Evolutionary conservation across 1,140 invertebrate species (phyloP).

Genomic region (Heterodera carotae): DNA sequence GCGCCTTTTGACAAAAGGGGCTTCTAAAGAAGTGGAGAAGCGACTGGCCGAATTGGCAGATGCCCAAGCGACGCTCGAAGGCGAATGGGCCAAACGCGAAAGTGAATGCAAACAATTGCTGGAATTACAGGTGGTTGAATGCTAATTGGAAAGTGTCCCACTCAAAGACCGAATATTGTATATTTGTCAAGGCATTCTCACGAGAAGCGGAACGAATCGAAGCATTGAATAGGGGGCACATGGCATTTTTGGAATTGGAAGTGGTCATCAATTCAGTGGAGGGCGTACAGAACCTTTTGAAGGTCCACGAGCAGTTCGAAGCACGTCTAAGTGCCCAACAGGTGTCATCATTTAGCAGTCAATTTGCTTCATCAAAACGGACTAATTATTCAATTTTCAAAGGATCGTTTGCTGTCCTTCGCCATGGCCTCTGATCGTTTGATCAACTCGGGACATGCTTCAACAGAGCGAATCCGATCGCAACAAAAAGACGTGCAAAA

Average conservation of each 20-base stretch:
- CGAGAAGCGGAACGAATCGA: slow-evolving; percentile 95
- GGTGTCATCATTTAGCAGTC: no score
- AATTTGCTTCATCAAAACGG: no score
- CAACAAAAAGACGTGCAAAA: slow-evolving; percentile 77
- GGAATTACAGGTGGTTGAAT: slow-evolving; percentile 71
- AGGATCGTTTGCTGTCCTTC: slow-evolving; percentile 68
- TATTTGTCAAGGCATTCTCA: slow-evolving; percentile 74
- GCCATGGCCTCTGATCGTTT: slow-evolving; percentile 82
- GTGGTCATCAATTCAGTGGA: slow-evolving; percentile 77
- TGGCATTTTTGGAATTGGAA: slow-evolving; percentile 85
- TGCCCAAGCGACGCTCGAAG: slow-evolving; percentile 37
- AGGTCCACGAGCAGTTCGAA: slow-evolving; percentile 90
- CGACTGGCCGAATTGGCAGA: slow-evolving; percentile 55
- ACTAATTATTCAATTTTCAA: no score
- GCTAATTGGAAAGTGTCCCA: background rate
- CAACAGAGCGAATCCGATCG: slow-evolving; percentile 65
- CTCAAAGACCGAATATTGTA: background rate
- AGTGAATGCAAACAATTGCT: slow-evolving; percentile 80
- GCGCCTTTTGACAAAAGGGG: slow-evolving; percentile 67
- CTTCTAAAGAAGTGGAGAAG: slow-evolving; percentile 64
- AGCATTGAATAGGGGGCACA: slow-evolving; percentile 86
- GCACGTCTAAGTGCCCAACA: slow-evolving; percentile 89
- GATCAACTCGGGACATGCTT: slow-evolving; percentile 82
- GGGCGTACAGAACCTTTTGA: slow-evolving; percentile 87
- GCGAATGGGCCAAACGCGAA: slow-evolving; percentile 80